These are phyloP conservation scores for Lepilemur ruficaudatus DNA, from an alignment of 2,797 vertebrate species.

Conservation along the genomic window DNA sequence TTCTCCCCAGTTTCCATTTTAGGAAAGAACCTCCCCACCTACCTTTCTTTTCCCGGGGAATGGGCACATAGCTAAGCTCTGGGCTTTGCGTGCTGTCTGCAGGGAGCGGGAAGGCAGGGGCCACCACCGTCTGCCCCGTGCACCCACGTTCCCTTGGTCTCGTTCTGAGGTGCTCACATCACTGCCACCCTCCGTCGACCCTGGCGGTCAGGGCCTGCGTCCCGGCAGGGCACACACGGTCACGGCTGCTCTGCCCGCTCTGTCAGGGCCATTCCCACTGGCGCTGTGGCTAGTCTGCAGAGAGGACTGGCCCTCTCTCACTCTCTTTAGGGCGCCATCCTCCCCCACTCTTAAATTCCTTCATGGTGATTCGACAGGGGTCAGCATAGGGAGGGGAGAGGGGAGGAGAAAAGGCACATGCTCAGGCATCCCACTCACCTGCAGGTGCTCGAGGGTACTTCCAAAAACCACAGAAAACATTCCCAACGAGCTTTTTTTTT, in stretches of 20 bases:
- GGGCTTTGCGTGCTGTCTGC: neutral
- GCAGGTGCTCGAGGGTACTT: neutral
- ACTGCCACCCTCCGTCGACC: fast-evolving
- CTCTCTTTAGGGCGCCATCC: neutral
- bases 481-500: too few relatives aligned
- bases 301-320: too few relatives aligned
- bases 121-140: fast-evolving
- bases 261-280: fast-evolving
- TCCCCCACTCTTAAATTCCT: neutral
- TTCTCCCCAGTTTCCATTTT: neutral
- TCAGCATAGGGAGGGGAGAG: neutral
- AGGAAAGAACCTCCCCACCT: neutral
- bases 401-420: fast-evolving
- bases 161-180: fast-evolving
- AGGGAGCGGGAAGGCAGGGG: neutral
- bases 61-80: neutral
- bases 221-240: fast-evolving
- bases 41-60: neutral
- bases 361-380: neutral
- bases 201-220: too few relatives aligned
- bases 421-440: neutral
- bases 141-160: neutral
- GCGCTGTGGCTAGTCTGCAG: neutral
- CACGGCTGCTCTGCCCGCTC: fast-evolving
- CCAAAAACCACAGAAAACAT: neutral